phyloP scores from a whole-genome alignment of 2,113 vertebrate species.

The Illadopsis cleaveri region DNA sequence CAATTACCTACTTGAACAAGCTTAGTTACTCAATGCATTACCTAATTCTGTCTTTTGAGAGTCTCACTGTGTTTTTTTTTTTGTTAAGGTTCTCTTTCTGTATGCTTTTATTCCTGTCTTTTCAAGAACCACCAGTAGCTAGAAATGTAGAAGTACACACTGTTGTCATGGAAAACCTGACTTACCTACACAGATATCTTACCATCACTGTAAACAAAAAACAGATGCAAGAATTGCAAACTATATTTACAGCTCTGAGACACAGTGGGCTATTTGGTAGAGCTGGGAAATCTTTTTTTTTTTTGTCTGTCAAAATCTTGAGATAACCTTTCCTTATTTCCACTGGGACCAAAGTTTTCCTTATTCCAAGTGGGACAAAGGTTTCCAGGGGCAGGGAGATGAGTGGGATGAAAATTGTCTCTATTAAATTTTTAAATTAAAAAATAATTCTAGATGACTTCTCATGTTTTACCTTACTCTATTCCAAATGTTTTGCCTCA shows the following conservation, averaged over 20 bases:
- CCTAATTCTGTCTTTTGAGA: background rate
- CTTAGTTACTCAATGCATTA: background rate
- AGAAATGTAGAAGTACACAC: constrained; percentile 28
- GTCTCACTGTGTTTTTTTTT: background rate
- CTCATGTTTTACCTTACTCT: background rate
- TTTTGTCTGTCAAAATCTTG: background rate
- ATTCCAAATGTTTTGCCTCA: background rate
- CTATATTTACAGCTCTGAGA: background rate
- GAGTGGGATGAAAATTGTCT: background rate
- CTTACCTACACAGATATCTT: constrained; percentile 22
- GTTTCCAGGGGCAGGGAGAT: background rate
- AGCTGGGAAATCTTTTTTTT: background rate
- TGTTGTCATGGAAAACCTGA: constrained; percentile 70
- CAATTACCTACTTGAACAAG: constrained; percentile 45
- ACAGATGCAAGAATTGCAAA: background rate
- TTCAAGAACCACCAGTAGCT: constrained; percentile 25
- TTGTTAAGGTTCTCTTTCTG: background rate
- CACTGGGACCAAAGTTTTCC: background rate
- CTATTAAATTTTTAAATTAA: background rate
- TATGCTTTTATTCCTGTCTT: constrained; percentile 37
- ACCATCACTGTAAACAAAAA: constrained; percentile 23
- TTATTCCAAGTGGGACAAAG: background rate
- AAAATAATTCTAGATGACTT: background rate
- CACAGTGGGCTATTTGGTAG: background rate
- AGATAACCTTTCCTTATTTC: background rate